Percentiles rank a stretch among this genome's conserved stretches.
These are phyloP conservation scores for Armadillidium nasatum DNA, from an alignment of 1,140 invertebrate genomes.

Conservation along the genomic window DNA sequence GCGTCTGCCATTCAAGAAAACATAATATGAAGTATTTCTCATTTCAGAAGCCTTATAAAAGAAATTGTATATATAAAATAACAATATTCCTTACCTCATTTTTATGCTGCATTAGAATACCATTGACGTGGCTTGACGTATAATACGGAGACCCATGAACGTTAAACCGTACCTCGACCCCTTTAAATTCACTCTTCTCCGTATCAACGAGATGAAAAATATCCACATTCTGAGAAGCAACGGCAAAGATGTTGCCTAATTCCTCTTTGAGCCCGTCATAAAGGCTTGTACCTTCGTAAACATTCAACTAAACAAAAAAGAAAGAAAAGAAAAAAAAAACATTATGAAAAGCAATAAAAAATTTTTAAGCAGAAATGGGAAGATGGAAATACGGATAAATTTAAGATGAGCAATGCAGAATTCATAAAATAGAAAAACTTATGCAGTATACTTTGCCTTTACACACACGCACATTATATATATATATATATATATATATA, in stretches of 20 bases:
- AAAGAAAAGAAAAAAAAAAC: too few relatives aligned
- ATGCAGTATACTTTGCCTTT: too few relatives aligned
- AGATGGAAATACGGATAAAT: too few relatives aligned
- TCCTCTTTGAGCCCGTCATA: constrained; percentile 34
- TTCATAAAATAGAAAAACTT: too few relatives aligned
- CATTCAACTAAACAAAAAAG: neutral
- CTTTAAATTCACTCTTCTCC: constrained; percentile 33
- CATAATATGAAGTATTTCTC: too few relatives aligned
- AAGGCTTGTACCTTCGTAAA: constrained; percentile 26
- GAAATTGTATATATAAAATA: neutral
- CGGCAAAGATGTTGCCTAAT: constrained; percentile 31
- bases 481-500: neutral
- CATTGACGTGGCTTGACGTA: constrained; percentile 86
- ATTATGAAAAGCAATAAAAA: too few relatives aligned
- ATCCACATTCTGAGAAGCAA: constrained; percentile 80
- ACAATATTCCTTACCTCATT: constrained; percentile 54
- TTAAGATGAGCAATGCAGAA: too few relatives aligned
- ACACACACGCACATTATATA: neutral
- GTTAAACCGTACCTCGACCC: constrained; percentile 87
- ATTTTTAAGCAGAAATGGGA: too few relatives aligned
- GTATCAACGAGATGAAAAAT: constrained; percentile 80
- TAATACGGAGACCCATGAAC: constrained; percentile 94
- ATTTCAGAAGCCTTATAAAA: too few relatives aligned
- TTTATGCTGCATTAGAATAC: constrained; percentile 85
- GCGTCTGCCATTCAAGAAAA: too few relatives aligned